A percentile compares a stretch with the other conserved stretches of the same genome.
Evolutionary conservation across 1,140 invertebrate species (phyloP).

Genomic region (Oedothorax gibbosus): DNA sequence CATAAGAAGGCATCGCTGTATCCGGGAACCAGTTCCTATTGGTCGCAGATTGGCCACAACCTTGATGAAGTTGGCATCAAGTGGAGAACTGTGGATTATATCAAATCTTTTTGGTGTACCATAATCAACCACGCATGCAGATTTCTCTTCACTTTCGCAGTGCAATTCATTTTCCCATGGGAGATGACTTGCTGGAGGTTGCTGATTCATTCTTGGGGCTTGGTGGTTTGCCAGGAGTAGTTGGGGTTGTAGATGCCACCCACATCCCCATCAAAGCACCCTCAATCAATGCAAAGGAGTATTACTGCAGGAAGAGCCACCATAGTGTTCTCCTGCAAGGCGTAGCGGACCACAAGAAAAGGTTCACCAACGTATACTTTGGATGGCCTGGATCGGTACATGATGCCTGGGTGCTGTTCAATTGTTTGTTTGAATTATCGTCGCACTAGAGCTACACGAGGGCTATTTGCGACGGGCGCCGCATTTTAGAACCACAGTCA

Average conservation of each 20-base stretch:
- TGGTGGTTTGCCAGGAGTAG: constrained; percentile 65
- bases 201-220: neutral
- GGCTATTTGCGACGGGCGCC: too few relatives aligned
- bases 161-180: neutral
- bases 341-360: neutral
- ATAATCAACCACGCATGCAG: neutral
- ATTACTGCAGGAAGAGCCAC: neutral
- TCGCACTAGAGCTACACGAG: too few relatives aligned
- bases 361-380: neutral
- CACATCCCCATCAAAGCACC: constrained; percentile 21
- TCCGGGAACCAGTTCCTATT: neutral
- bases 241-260: constrained; percentile 68
- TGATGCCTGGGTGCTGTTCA: too few relatives aligned
- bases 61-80: neutral
- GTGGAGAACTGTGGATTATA: neutral
- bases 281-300: constrained; percentile 1
- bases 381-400: constrained; percentile 1
- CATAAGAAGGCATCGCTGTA: neutral
- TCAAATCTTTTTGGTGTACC: neutral
- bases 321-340: constrained; percentile 3
- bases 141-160: neutral
- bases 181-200: neutral
- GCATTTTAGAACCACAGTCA: too few relatives aligned
- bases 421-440: too few relatives aligned
- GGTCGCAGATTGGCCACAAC: neutral